Evolutionary conservation across 2,113 vertebrate genomes (phyloP).

Genomic region (Phylloscopus trochiloides): DNA sequence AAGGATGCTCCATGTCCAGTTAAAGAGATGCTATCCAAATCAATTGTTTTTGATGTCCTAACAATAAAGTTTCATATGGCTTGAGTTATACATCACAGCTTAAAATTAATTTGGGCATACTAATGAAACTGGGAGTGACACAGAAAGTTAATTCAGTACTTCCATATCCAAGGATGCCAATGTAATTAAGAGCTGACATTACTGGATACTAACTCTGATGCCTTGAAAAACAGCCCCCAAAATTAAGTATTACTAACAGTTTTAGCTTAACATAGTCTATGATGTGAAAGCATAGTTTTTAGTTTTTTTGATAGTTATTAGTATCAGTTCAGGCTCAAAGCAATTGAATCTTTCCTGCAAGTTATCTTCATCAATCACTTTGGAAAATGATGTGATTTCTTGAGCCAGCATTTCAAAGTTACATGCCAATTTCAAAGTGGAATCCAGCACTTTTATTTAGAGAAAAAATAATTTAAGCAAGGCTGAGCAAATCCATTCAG

Average conservation of each 20-base stretch:
- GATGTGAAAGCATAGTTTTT: neutral
- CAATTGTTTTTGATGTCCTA: neutral
- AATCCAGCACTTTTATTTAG: neutral
- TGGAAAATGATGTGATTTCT: neutral
- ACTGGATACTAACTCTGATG: neutral
- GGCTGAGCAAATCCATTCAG: neutral
- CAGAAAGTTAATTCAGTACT: neutral
- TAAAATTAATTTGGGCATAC: neutral
- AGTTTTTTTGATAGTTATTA: neutral
- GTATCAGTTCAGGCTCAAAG: neutral
- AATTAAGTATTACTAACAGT: neutral
- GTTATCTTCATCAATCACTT: neutral
- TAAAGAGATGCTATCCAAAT: neutral
- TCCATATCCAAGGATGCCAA: neutral
- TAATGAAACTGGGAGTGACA: neutral
- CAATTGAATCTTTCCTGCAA: neutral
- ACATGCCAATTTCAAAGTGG: neutral
- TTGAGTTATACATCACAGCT: neutral
- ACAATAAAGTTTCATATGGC: neutral
- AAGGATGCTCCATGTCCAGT: neutral
- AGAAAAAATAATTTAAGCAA: neutral
- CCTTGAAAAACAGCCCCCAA: neutral
- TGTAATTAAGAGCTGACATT: neutral
- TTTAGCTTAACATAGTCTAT: neutral
- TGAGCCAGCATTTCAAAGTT: neutral